Percentiles rank a stretch among this genome's conserved stretches.
Conservation (phyloP, 1,140 invertebrate genomes). For the Helicoverpa zea region DNA sequence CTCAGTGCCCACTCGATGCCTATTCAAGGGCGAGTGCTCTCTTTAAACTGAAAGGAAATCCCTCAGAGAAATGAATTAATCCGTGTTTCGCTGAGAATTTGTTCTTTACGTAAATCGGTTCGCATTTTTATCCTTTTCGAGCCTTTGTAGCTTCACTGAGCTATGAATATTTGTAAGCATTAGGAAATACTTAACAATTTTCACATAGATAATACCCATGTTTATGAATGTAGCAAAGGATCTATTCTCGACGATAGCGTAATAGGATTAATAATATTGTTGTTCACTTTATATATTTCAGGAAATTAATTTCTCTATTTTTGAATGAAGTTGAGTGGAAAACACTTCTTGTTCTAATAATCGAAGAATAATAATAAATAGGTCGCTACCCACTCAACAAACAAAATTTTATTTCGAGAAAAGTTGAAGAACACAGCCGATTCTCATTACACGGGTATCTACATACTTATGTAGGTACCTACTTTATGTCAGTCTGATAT, state of each 20-base stretch:
- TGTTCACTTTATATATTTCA: too few species aligned
- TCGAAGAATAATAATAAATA: too few species aligned
- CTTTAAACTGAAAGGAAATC: conserved; percentile 58
- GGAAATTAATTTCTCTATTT: too few species aligned
- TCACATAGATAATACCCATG: background rate
- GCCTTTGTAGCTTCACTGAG: conserved; percentile 32
- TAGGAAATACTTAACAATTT: conserved; percentile 48
- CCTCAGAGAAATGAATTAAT: conserved; percentile 57
- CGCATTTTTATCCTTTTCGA: conserved; percentile 40
- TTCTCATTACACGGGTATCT: too few species aligned
- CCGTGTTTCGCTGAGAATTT: conserved; percentile 55
- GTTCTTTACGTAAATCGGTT: conserved; percentile 40
- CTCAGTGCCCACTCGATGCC: conserved; percentile 49
- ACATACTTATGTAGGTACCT: too few species aligned
- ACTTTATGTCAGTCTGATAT: too few species aligned
- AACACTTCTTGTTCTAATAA: too few species aligned
- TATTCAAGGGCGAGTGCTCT: conserved; percentile 59
- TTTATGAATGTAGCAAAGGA: background rate
- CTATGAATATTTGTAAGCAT: conserved; percentile 34
- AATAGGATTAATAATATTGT: background rate
- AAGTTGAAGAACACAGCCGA: too few species aligned
- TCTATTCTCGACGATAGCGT: background rate
- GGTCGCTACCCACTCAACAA: too few species aligned
- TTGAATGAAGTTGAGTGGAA: too few species aligned
- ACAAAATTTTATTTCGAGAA: too few species aligned